Conservation (phyloP, 2,888 invertebrate species). For the Rhorus exstirpatorius region DNA sequence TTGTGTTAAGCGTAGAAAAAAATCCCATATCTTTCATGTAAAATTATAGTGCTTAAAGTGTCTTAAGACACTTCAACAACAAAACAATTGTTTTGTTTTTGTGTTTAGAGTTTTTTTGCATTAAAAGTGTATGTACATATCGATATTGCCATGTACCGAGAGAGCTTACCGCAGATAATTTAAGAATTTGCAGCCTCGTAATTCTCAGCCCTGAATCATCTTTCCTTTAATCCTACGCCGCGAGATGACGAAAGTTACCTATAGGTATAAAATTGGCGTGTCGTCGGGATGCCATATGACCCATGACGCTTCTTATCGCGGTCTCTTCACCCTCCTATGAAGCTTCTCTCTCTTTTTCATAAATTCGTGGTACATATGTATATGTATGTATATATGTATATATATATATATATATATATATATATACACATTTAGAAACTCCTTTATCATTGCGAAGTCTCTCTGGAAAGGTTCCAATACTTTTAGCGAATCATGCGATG, state of each 20-base stretch:
- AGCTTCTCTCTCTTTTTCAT: conserved; percentile 15
- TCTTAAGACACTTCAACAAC: too few species aligned
- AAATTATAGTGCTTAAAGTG: too few species aligned
- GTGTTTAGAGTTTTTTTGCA: not conserved
- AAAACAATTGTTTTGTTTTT: too few species aligned
- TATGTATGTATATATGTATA: too few species aligned
- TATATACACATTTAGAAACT: conserved; percentile 8
- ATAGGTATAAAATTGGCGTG: conserved; percentile 66
- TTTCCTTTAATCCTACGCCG: conserved; percentile 15
- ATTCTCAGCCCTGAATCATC: conserved; percentile 35
- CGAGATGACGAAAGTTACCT: conserved; percentile 64
- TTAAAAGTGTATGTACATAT: too few species aligned
- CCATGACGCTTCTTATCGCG: conserved; percentile 46
- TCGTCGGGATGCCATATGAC: conserved; percentile 60
- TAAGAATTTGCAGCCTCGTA: conserved; percentile 41
- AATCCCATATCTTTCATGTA: too few species aligned
- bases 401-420: too few species aligned
- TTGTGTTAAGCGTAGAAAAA: too few species aligned
- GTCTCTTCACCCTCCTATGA: conserved; percentile 22
- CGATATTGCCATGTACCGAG: too few species aligned
- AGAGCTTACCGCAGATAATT: conserved; percentile 53
- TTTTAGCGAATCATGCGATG: conserved; percentile 43
- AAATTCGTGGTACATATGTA: conserved; percentile 1
- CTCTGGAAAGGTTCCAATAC: conserved; percentile 53
- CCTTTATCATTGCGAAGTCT: conserved; percentile 17